Evolutionary conservation across 1,140 invertebrate genomes (phyloP), one percentile per base, ranked within the genome.

Genomic region (Drosophila kurseongensis): DNA sequence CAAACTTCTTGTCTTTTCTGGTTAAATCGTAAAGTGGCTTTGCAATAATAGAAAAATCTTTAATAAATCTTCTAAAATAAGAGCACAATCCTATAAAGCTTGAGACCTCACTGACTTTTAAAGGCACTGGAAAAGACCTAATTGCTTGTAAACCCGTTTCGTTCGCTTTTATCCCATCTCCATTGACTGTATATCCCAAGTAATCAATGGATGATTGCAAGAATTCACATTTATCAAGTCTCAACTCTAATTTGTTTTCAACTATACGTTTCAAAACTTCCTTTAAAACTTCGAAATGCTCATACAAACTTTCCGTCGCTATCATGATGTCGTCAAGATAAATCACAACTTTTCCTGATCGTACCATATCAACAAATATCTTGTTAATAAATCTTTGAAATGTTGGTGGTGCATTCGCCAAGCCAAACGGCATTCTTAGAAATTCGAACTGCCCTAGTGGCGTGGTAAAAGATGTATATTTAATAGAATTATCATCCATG

Each of bases 391-490:
- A 40, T 42, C 41, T 42, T 42, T 42, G 41, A 7, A 42, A 16
- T 40, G 38, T 40, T 13, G 38, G 38, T 40, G 38, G 38, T 40
- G 38, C 38, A 32, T 32, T 40, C 13, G 38, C n/a, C 38, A 40
- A n/a, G 4, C 38, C 38, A 40, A 16, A 18, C 14, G 14, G 36
- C 36, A 41, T 55, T 14, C 36, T 23, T 23, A 38, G 13, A 13
- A 18, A 55, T n/a, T 55, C 12, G n/a, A 13, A 55, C 5, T 41
- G 52, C 3, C 52, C 52, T 9, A 55, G 12, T 6, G 52, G 14
- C 6, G 52, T 41, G 3, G 18, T 36, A 55, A 55, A 55, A 12
- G 52, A 13, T 5, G 36, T 55, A 41, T 55, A 55, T n/a, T 55
- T 44, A 16, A 44, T 10, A 16, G 42, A 44, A 16, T 18, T 16